Conservation (phyloP, 2,888 invertebrate genomes). For the Imbricaverruca yamaguchii region DNA sequence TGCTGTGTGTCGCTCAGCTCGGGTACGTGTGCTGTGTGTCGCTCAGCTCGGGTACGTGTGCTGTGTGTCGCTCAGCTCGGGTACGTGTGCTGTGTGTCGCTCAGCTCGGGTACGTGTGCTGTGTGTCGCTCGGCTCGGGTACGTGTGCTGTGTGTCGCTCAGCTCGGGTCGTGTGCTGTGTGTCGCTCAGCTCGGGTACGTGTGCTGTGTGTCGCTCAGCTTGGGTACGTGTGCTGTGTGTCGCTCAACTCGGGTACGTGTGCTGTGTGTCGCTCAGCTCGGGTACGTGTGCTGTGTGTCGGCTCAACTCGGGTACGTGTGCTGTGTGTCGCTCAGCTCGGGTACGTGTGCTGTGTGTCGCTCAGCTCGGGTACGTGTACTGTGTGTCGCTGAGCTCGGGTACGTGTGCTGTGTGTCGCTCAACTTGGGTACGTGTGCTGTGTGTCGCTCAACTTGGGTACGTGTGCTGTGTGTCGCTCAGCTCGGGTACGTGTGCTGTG, state of each 20-base stretch:
- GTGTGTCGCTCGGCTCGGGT: slow-evolving; percentile 84
- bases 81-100: slow-evolving; percentile 53
- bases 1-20: slow-evolving; percentile 74
- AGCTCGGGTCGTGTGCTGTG: slow-evolving; percentile 69
- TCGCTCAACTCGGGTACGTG: slow-evolving; percentile 73
- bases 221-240: slow-evolving; percentile 60
- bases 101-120: slow-evolving; percentile 67
- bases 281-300: slow-evolving; percentile 66
- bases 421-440: slow-evolving; percentile 65
- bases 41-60: slow-evolving; percentile 65
- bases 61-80: slow-evolving; percentile 86
- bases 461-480: slow-evolving; percentile 58
- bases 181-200: slow-evolving; percentile 75
- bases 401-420: slow-evolving; percentile 53
- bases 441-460: slow-evolving; percentile 81
- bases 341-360: slow-evolving; percentile 56
- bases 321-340: slow-evolving; percentile 80
- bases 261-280: slow-evolving; percentile 74
- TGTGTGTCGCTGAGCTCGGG: slow-evolving; percentile 88
- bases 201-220: slow-evolving; percentile 63
- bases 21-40: slow-evolving; percentile 60
- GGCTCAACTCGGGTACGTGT: slow-evolving; percentile 65
- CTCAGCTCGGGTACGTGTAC: slow-evolving; percentile 67
- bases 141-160: slow-evolving; percentile 53
- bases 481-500: slow-evolving; percentile 63